Conservation (phyloP, 2,113 vertebrate species). For the Gnathonemus longibarbis region DNA sequence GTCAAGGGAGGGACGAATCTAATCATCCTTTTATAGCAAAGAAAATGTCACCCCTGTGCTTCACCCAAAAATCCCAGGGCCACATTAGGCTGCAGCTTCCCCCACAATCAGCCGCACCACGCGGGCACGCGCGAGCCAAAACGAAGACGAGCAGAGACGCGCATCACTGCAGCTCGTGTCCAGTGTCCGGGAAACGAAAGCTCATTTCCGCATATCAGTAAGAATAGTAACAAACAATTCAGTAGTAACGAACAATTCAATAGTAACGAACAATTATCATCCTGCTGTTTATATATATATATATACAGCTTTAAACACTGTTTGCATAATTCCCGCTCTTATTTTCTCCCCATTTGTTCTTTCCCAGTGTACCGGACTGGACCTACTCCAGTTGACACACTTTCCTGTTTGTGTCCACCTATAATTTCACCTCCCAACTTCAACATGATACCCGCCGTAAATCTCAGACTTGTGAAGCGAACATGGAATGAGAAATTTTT, state of each 20-base stretch:
- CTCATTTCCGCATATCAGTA: not conserved
- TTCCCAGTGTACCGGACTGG: not conserved
- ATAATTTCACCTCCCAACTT: not conserved
- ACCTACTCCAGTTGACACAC: not conserved
- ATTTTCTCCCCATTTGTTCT: not conserved
- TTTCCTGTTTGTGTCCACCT: not conserved
- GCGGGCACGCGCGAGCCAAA: not conserved
- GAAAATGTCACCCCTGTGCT: not conserved
- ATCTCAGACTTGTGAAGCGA: not conserved
- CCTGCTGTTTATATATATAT: not conserved
- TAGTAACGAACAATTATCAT: too few relatives aligned
- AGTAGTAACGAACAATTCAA: not conserved
- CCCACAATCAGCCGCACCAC: not conserved
- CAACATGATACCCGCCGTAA: not conserved
- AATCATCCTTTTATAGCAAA: not conserved
- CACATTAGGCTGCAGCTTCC: not conserved
- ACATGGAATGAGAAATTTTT: not conserved
- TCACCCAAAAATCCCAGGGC: not conserved
- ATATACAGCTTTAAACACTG: not conserved
- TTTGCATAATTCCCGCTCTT: not conserved
- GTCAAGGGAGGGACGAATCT: not conserved
- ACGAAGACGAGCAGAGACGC: not conserved
- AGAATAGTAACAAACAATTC: not conserved
- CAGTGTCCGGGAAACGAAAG: not conserved
- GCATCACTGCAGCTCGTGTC: not conserved